These are phyloP conservation scores for Graptemys geographica DNA, from an alignment of 2,797 vertebrate genomes.

Conservation along the genomic window DNA sequence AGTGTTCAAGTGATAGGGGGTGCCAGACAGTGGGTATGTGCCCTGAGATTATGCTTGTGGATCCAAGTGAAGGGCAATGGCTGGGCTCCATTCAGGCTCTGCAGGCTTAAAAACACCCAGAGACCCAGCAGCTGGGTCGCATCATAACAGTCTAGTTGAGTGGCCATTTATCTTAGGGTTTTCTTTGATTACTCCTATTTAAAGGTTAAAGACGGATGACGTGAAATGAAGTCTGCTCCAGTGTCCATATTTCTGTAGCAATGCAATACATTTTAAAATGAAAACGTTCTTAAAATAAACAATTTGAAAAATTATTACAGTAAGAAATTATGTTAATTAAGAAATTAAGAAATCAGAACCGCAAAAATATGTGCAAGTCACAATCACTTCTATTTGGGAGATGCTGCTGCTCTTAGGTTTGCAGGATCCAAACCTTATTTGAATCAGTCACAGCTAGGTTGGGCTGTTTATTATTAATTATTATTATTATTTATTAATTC, in stretches of 20 bases:
- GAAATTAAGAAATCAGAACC: neutral
- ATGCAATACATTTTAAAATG: neutral
- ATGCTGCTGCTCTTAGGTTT: accelerated
- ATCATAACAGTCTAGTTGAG: neutral
- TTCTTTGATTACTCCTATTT: neutral
- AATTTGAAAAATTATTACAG: neutral
- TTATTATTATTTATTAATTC: neutral
- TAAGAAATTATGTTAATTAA: neutral
- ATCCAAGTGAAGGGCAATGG: neutral
- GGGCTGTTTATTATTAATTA: neutral
- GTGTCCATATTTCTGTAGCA: neutral
- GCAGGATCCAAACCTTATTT: neutral
- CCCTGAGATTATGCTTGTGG: neutral
- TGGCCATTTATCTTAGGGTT: neutral
- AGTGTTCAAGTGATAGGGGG: no score
- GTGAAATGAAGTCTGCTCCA: neutral
- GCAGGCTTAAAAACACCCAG: neutral
- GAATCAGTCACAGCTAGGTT: neutral
- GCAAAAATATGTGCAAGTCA: neutral
- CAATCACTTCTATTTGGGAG: neutral
- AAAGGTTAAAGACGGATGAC: neutral
- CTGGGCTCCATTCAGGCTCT: neutral
- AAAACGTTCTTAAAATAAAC: neutral
- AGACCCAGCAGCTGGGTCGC: neutral
- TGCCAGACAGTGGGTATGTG: neutral